Evolutionary conservation across 2,113 vertebrate genomes (phyloP), one percentile per base, ranked within the genome.

Genomic region (Vimba vimba): DNA sequence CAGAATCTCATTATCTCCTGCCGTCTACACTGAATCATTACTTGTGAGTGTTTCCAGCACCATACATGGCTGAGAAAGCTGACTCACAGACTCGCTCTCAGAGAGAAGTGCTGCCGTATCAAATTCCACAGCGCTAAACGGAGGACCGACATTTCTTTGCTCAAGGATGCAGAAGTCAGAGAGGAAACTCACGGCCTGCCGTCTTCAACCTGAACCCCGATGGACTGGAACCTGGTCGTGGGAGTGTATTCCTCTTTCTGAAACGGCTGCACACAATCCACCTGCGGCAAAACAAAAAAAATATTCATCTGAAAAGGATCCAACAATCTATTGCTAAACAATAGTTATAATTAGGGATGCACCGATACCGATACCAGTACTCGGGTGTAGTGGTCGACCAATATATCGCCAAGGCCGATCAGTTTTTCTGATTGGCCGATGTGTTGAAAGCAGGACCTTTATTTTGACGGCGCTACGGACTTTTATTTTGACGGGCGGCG

Each of bases 161-260:
- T 69, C 3, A 23, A 78, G 30, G 15, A 50, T n/a, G 27, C 80
- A 73, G 12, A 23, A 79, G 50, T 92, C 89, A 27, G 73, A 87
- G 76, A 71, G 91, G 88, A 90, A 92, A 91, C 96, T 98, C 96
- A 99, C 98, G 97, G 97, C 97, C 98, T 98, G 95, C 97, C 96
- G 96, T 98, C 97, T 95, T 99, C 98, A 95, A 99, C 98, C 96
- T 99, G 98, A 91, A 99, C 97, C 93, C 98, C 98, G 87, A 99
- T 98, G 87, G 98, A 99, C 95, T 99, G 98, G 95, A 99, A 99
- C 94, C 94, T 97, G 96, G 97, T 95, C 92, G 95, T 94, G 86
- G 96, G 95, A 2, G 97, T 97, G 85, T 96, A 96, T 93, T 99
- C 97, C 92, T 98, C 98, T 93, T 96, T 96, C 89, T 94, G 96